phyloP scores from a whole-genome alignment of 2,113 vertebrate genomes.

The Saimiri boliviensis region DNA sequence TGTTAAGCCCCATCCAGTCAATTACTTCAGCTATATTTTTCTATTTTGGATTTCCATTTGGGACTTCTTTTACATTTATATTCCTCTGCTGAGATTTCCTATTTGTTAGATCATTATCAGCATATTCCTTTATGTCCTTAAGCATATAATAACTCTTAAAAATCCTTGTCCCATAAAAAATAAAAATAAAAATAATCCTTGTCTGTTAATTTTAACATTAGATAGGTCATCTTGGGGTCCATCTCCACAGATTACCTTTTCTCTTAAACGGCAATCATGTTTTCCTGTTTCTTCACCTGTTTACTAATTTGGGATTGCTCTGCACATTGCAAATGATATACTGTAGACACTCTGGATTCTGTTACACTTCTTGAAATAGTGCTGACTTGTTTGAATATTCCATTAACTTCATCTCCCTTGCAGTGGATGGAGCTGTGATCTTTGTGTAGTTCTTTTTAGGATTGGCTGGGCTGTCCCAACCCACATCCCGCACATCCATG shows the following conservation, averaged over 20 bases:
- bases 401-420: background rate
- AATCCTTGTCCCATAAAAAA: background rate
- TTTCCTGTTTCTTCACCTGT: background rate
- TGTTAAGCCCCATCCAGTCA: background rate
- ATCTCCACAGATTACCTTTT: background rate
- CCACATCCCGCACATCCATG: background rate
- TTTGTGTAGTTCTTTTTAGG: background rate
- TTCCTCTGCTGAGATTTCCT: constrained; percentile 40
- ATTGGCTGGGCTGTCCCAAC: background rate
- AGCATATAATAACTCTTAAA: constrained; percentile 13
- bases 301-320: background rate
- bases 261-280: background rate
- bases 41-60: constrained; percentile 18
- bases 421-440: background rate
- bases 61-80: background rate
- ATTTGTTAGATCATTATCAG: constrained; percentile 8
- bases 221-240: background rate
- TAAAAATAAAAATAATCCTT: background rate
- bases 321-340: background rate
- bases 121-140: background rate
- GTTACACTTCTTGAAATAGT: background rate
- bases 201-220: background rate
- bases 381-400: background rate
- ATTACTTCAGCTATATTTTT: constrained; percentile 38
- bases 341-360: background rate